Evolutionary conservation across 2,888 invertebrate species (phyloP).

Genomic region (Archaeoteleia sp.): DNA sequence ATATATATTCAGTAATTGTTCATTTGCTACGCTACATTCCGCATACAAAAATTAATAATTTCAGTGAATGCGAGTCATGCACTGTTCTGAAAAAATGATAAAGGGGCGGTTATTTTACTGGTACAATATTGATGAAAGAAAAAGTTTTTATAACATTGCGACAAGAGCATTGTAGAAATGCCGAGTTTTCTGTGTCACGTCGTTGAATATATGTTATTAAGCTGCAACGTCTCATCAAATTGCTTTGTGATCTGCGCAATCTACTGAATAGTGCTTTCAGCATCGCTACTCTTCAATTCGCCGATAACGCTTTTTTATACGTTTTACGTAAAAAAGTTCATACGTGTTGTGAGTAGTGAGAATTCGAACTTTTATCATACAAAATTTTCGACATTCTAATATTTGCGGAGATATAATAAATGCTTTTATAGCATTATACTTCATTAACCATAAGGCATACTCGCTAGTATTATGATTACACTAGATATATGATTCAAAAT

Average conservation of each 20-base stretch:
- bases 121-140: constrained; percentile 4
- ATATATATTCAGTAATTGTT: no score
- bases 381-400: no score
- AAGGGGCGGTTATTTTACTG: not conserved
- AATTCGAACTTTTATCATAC: no score
- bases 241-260: constrained; percentile 43
- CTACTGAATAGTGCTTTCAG: constrained; percentile 31
- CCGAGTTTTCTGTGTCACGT: constrained; percentile 20
- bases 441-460: no score
- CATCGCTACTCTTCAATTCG: constrained; percentile 29
- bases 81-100: not conserved
- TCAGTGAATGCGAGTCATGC: no score
- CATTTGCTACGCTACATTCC: no score
- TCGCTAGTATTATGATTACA: no score
- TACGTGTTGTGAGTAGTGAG: no score
- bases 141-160: constrained; percentile 5
- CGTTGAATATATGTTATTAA: constrained; percentile 37
- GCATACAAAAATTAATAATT: no score
- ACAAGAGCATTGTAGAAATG: constrained; percentile 12
- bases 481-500: no score
- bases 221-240: constrained; percentile 36
- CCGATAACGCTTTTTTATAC: constrained; percentile 30
- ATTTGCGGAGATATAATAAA: no score
- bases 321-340: constrained; percentile 20
- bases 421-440: no score